Base-by-base conservation (phyloP, 2,888 invertebrate species). In the Cecidostiba fungosa region DNA sequence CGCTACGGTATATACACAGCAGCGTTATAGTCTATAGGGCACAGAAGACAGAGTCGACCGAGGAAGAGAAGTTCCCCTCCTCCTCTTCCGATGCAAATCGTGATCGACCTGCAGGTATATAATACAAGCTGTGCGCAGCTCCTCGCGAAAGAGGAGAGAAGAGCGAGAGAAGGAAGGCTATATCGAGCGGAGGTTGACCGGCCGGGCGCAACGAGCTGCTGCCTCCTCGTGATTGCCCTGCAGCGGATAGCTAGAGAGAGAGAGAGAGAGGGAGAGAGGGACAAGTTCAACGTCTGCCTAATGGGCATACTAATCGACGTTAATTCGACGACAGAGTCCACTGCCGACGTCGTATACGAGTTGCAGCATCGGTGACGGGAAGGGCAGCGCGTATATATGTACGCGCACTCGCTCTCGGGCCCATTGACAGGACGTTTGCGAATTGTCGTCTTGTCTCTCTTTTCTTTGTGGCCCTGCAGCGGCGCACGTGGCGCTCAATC, bases 201-300 rank as follows among this genome's bases (percentile, higher is more conserved):
- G 82, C 29, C 23, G 69, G 66, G 69, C 59, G 76, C 82, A 69
- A 77, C 84, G 77, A 78, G 54, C 36, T 32, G 16, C 69, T 43
- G 29, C 29, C 54, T 43, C 76, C 54, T 78, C 84, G 84, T 73
- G 84, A 84, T 84, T 77, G 78, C 72, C 70, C 79, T 2, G 54
- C 66, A 47, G 66, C 73, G 32, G 77, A 72, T 72, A 74, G 59
- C 62, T 59, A 43, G 43, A 83, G 72, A 69, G 69, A 69, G 50
- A 47, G n/a, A 50, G 59, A 73, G 73, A n/a, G 82, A 72, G 70
- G 43, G 77, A 32, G 62, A 16, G 85, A 78, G 84, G 86, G 86
- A 87, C 88, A 90, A 89, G 92, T 92, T 92, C 92, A 92, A 91
- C 92, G 92, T 91, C 91, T 91, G 91, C 88, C 91, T 92, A 92